Conservation (phyloP, 1,140 invertebrate genomes). For the Hirudo medicinalis region DNA sequence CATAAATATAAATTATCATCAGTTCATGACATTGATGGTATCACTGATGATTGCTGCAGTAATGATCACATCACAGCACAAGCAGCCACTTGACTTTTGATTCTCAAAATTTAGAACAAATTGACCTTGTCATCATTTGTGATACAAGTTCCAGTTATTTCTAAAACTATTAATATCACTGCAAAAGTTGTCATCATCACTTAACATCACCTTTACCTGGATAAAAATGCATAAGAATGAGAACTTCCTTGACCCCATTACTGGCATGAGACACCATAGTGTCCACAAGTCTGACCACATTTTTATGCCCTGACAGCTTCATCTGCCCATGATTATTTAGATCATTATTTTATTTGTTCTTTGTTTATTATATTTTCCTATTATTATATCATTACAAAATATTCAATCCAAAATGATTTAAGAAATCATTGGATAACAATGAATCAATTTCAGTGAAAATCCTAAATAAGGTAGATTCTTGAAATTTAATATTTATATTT, state of each 20-base stretch:
- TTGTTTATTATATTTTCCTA: no score
- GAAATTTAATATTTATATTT: neutral
- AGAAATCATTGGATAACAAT: neutral
- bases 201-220: slow-evolving; percentile 46
- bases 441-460: neutral
- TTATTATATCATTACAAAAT: no score
- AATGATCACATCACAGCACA: neutral
- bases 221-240: slow-evolving; percentile 84
- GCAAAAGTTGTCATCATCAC: neutral
- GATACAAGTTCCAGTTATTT: neutral
- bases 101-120: neutral
- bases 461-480: neutral
- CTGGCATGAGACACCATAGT: slow-evolving; percentile 66
- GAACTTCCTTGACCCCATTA: slow-evolving; percentile 74
- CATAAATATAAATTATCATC: slow-evolving; percentile 15
- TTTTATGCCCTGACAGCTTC: slow-evolving; percentile 78
- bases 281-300: slow-evolving; percentile 80
- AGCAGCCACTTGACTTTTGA: neutral
- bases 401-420: neutral
- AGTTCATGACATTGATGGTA: no score
- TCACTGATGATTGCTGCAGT: neutral
- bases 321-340: slow-evolving; percentile 47
- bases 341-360: no score
- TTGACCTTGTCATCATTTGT: neutral
- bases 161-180: slow-evolving; percentile 1